Conservation (phyloP, 92 coral and sea anemone genomes). For the Palythoa caribaeorum region DNA sequence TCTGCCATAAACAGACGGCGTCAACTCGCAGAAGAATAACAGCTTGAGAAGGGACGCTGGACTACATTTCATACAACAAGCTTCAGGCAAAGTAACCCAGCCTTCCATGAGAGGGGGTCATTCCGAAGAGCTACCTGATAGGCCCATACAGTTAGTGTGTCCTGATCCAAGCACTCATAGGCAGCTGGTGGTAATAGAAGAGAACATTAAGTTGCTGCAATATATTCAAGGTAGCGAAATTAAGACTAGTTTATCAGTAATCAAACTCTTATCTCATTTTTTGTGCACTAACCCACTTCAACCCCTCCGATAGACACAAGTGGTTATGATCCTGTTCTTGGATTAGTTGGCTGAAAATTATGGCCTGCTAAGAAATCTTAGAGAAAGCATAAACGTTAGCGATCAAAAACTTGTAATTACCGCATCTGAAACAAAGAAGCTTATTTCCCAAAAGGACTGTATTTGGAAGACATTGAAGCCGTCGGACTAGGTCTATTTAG, state of each 20-base stretch:
- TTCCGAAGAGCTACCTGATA: slow-evolving; percentile 49
- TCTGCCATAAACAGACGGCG: not conserved
- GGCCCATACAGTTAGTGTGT: slow-evolving; percentile 68
- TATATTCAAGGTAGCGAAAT: slow-evolving; percentile 60
- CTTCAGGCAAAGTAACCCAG: not conserved
- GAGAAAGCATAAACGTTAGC: no score
- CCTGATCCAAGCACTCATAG: slow-evolving; percentile 69
- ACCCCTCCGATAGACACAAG: no score
- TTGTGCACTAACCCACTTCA: no score
- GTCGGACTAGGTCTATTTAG: no score
- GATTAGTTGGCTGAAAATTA: no score
- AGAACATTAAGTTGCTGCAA: slow-evolving; percentile 65
- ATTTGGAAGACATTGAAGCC: no score
- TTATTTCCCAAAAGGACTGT: no score
- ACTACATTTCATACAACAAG: not conserved
- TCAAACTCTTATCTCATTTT: no score
- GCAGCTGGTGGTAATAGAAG: slow-evolving; percentile 63
- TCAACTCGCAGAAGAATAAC: not conserved
- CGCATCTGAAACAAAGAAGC: no score
- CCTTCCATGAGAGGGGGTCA: not conserved
- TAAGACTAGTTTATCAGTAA: not conserved
- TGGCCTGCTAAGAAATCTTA: no score
- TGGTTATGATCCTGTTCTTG: no score
- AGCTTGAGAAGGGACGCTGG: not conserved
- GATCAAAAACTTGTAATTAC: no score